Evolutionary conservation across 2,888 invertebrate genomes (phyloP), one percentile per base, ranked within the genome.

Genomic region (Desoria tigrina): DNA sequence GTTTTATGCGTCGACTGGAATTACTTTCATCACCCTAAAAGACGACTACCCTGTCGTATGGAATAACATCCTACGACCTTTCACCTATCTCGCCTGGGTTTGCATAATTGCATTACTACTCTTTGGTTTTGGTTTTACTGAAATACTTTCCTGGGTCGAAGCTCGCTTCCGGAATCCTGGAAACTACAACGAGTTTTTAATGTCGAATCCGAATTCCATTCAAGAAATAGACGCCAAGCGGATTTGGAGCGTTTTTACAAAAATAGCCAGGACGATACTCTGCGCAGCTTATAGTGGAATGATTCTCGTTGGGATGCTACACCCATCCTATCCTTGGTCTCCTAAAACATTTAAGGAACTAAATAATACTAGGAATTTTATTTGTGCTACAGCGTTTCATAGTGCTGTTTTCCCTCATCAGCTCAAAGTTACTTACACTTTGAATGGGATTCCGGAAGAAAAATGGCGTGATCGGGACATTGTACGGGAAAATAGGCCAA

Each of bases 1-100:
- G 3, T 67, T 60, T 42, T 67, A 63, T 39, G 63, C 60, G 7
- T 63, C 63, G 6, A 63, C 67, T 1, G 60, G 58, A 28, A 63
- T 67, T 1, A 63, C 60, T 9, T 67, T 63, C 63, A 51, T 63
- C 14, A 58, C 63, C n/a, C 18, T 67, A 18, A 26, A 56, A 32
- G 49, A 58, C 3, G 50, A n/a, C n/a, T n/a, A 57, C 1, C 63
- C 63, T 16, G 26, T 56, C 6, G 26, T 60, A 1, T 63, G 67
- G 63, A 27, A 23, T 23, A 63, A 63, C 42, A 61, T 61, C 6
- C 26, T 63, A 9, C 37, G 56, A 11, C 67, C 67, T 18, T 67
- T 63, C 37, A 23, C 3, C 18, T 56, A 60, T 4, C n/a, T 45
- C 21, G 6, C 6, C 9, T 45, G 45, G 45, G 21, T n/a, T 45